Base-by-base conservation (phyloP, 2,888 invertebrate genomes). In the Zygothrica quintamaculata region DNA sequence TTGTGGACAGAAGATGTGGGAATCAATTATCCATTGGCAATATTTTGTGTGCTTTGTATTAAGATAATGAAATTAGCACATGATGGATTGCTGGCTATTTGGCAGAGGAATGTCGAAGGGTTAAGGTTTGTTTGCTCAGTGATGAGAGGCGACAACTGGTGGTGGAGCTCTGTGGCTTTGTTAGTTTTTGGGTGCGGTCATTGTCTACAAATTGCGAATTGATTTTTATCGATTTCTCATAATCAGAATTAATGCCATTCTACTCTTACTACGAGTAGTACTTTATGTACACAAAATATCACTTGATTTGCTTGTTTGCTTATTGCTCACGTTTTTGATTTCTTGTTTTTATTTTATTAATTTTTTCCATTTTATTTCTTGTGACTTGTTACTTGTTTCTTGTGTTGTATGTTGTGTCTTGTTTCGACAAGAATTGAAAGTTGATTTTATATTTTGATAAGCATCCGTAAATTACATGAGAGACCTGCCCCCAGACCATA, bases 151-250 rank as follows among this genome's bases (percentile, higher is more conserved):
- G 5, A 22, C 5, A 22, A 22, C 18, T 22, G 18, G 2, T 5
- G 18, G 18, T 22, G 2, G 18, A 22, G 18, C 18, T 22, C 18
- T 22, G 22, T 16, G 12, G 44, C 37, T 18, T n/a, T 36, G 18
- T 40, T 22, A 3, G 33, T 18, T n/a, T n/a, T 39, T 72, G 76
- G 79, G 79, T 69, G 84, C 70, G 77, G 62, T 55, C 33, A 40
- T 55, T 73, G 82, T 74, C 78, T 69, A 73, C 84, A 86, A 86
- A 82, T 80, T 80, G 81, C 75, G 77, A 84, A 86, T 82, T 82
- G 87, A 87, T 82, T 82, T 81, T 87, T 87, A 87, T 82, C 85
- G 87, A 84, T 77, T 67, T 75, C 68, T 62, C 68, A 77, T 86
- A 81, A 84, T 84, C 87, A 74, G 64, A 79, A 76, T 75, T 65